Base-by-base conservation (phyloP, 2,797 vertebrate species). In the Tenualosa thibaudeaui region DNA sequence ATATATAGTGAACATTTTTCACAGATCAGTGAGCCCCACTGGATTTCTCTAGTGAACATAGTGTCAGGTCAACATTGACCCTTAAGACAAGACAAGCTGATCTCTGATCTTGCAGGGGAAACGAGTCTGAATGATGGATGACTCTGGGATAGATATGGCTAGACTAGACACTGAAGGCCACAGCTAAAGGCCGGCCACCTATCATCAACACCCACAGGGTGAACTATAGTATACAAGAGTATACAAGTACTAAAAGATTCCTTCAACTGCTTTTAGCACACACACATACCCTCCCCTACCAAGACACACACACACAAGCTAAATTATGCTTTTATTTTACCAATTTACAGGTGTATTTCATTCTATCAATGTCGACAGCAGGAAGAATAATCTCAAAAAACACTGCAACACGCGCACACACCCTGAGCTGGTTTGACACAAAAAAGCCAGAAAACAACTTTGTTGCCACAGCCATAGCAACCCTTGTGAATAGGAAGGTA, bases 401-500 rank as follows among this genome's bases (percentile, higher is more conserved):
- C 54, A 56, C 54, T 13, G 3, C 12, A 3, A 56, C 31, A 83
- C 68, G 83, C 60, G 24, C 24, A 68, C 49, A 68, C n/a, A n/a
- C 8, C 2, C 7, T n/a, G 62, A 31, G 31, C 26, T 68, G 24
- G 26, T 68, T 26, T 68, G 7, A 68, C 10, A 68, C 1, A 13
- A 9, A 65, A 24, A 65, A 31, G 68, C 81, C 82, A 84, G 86
- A 90, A 89, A 89, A 83, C 88, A 84, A 88, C 86, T 89, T 89
- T 84, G 62, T 81, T 85, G 93, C 88, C 89, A 88, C 81, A 89
- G 88, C 88, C 88, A 90, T 82, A 81, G 19, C 19, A 90, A 90
- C 85, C 87, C 90, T 91, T 82, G 88, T 91, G 90, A 90, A 86
- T 84, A 90, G 88, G 85, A 90, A 89, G 88, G 31, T 78, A 85